These are phyloP conservation scores for Prionace glauca DNA, from an alignment of 2,797 vertebrate species.

Conservation along the genomic window DNA sequence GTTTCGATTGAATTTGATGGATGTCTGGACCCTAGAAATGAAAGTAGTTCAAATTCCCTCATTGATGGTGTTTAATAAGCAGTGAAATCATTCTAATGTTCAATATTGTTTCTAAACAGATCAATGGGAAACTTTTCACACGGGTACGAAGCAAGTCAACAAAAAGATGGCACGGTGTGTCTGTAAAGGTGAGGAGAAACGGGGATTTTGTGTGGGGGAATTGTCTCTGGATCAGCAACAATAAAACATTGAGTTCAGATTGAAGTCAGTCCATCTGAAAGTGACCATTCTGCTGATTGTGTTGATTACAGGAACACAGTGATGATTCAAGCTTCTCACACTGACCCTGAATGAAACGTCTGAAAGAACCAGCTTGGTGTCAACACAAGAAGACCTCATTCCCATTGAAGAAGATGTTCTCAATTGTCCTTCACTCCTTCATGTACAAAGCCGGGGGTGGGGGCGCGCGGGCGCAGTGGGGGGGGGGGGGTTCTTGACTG, in stretches of 20 bases:
- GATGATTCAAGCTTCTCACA: not conserved
- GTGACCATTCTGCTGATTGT: not conserved
- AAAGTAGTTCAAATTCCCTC: not conserved
- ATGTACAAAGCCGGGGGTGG: not conserved
- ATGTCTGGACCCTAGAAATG: too few relatives aligned
- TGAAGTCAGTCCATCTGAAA: too few relatives aligned
- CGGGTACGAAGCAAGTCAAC: not conserved
- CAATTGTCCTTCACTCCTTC: not conserved
- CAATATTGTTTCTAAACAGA: not conserved
- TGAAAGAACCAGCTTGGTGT: not conserved
- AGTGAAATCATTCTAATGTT: not conserved
- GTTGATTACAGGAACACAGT: not conserved
- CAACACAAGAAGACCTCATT: constrained; percentile 6
- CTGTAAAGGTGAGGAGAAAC: too few relatives aligned
- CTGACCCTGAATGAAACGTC: not conserved
- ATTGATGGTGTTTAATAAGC: not conserved
- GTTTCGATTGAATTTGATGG: not conserved
- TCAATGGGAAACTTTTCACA: not conserved
- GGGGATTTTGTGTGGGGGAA: too few relatives aligned
- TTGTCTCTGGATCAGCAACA: too few relatives aligned
- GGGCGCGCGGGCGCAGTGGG: too few relatives aligned
- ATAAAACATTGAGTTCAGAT: too few relatives aligned
- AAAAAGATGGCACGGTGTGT: not conserved
- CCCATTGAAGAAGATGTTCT: not conserved
- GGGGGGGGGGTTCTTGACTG: not conserved